These are phyloP conservation scores for Machimus atricapillus DNA, from an alignment of 2,888 invertebrate species.

Conservation along the genomic window DNA sequence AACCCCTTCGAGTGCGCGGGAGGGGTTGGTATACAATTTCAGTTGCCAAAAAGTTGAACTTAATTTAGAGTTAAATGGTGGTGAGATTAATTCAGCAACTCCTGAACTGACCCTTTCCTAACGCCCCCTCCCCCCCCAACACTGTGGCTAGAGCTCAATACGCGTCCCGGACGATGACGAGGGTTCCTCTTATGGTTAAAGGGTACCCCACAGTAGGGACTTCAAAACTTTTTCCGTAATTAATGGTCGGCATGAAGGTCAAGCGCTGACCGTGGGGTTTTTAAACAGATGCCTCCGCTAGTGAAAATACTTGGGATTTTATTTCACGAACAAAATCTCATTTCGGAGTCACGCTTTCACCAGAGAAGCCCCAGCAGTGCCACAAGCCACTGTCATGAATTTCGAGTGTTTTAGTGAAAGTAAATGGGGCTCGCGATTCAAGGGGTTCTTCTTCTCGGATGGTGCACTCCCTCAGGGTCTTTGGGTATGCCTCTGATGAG, in stretches of 20 bases:
- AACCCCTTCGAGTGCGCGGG: background rate
- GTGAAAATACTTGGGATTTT: background rate
- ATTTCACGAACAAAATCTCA: background rate
- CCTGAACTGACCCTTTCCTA: background rate
- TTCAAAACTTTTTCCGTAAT: background rate
- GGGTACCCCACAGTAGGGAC: background rate
- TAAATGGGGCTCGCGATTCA: background rate
- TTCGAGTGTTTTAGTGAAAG: background rate
- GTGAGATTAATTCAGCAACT: background rate
- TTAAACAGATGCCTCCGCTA: background rate
- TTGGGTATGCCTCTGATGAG: background rate
- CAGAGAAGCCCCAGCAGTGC: background rate
- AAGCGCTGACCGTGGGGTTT: background rate
- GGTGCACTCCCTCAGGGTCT: background rate
- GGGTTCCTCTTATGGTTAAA: background rate
- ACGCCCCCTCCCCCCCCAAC: background rate
- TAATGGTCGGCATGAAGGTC: conserved; percentile 5
- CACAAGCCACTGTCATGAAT: background rate
- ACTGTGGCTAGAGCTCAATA: background rate
- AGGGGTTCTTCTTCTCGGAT: background rate
- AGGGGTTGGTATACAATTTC: background rate
- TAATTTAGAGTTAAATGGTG: conserved; percentile 24
- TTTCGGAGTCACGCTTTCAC: background rate
- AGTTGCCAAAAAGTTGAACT: conserved; percentile 7
- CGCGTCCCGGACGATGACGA: background rate